phyloP scores from a whole-genome alignment of 2,888 invertebrate genomes.

The Onchidella celtica region DNA sequence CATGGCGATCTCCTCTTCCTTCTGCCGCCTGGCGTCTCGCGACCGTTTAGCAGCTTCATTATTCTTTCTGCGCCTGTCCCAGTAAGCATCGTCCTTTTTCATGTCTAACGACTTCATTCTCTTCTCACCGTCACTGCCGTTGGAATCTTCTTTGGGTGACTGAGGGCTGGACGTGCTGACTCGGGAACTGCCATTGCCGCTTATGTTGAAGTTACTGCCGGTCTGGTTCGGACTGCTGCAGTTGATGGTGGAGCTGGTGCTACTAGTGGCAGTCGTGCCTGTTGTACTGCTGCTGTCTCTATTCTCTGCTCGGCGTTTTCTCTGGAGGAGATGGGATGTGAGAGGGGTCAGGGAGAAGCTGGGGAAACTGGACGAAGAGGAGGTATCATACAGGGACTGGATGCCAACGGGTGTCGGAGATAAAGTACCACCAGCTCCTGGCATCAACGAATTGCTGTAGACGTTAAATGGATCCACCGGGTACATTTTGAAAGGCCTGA shows the following conservation, averaged over 20 bases:
- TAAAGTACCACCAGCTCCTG: slow-evolving; percentile 50
- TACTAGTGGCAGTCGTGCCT: neutral
- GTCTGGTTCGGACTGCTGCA: neutral
- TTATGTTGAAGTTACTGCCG: neutral
- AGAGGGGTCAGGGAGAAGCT: slow-evolving; percentile 68
- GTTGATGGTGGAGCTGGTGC: neutral
- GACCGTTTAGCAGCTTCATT: slow-evolving; percentile 75
- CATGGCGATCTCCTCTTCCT: slow-evolving; percentile 74
- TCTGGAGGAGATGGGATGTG: slow-evolving; percentile 70
- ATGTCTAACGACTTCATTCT: slow-evolving; percentile 57
- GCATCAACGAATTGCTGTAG: slow-evolving; percentile 56
- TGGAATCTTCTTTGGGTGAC: neutral
- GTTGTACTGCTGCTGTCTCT: slow-evolving; percentile 45
- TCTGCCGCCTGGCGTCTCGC: slow-evolving; percentile 67
- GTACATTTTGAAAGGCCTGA: slow-evolving; percentile 68
- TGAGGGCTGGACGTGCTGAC: slow-evolving; percentile 32
- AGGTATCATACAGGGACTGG: slow-evolving; percentile 61
- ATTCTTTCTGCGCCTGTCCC: slow-evolving; percentile 73
- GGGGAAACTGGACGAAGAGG: slow-evolving; percentile 57
- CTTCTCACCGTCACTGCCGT: slow-evolving; percentile 33
- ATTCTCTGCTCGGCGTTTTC: slow-evolving; percentile 70
- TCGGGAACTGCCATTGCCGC: neutral
- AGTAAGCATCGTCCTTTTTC: slow-evolving; percentile 71
- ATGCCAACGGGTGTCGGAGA: slow-evolving; percentile 45
- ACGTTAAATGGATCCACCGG: slow-evolving; percentile 63